These are phyloP conservation scores for Bombus impatiens DNA, from an alignment of 1,140 invertebrate genomes.

Conservation along the genomic window DNA sequence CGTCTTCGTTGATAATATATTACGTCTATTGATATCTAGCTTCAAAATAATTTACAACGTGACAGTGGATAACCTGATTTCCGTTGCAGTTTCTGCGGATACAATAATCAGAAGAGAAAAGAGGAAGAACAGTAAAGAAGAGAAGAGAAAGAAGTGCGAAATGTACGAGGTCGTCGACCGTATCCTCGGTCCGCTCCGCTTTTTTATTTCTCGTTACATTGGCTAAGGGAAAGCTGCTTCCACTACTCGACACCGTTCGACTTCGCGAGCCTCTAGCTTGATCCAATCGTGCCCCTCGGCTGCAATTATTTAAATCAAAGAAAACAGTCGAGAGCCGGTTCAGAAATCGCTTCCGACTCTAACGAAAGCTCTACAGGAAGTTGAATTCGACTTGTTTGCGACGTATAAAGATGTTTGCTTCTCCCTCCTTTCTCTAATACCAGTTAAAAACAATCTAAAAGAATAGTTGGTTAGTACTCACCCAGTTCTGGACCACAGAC, in stretches of 20 bases:
- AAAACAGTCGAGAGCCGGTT: not conserved
- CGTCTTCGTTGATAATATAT: not conserved
- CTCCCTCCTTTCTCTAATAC: not conserved
- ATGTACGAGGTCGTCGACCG: constrained; percentile 47
- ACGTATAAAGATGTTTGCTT: not conserved
- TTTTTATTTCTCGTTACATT: constrained; percentile 38
- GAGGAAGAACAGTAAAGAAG: not conserved
- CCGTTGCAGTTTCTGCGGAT: not conserved
- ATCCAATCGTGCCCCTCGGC: constrained; percentile 27
- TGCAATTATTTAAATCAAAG: constrained; percentile 41
- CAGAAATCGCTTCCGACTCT: not conserved
- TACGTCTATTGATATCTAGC: not conserved
- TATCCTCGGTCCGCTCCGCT: constrained; percentile 20
- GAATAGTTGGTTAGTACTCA: constrained; percentile 81
- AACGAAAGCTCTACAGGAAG: not conserved
- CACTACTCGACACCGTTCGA: constrained; percentile 18
- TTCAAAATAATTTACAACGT: constrained; percentile 18
- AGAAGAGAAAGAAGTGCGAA: constrained; percentile 10
- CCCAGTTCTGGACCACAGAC: constrained; percentile 94
- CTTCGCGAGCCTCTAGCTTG: not conserved
- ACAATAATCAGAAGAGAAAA: not conserved
- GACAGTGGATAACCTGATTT: constrained; percentile 1
- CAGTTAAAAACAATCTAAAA: not conserved
- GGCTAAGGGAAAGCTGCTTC: not conserved
- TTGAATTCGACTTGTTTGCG: not conserved